Conservation (phyloP, 2,797 vertebrate genomes). For the Dendrocincla tyrannina region DNA sequence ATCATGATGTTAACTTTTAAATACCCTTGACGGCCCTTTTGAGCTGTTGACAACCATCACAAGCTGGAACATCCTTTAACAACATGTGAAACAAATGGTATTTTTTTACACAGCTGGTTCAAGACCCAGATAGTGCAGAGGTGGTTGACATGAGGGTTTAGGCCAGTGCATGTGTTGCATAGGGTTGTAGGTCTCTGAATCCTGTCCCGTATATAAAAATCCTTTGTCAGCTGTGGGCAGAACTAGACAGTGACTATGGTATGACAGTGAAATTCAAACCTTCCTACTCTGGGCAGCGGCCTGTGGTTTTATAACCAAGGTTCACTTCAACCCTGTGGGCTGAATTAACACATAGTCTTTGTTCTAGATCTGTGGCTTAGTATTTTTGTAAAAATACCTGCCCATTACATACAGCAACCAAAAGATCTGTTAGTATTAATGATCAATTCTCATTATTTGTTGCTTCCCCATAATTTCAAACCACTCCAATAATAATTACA, state of each 20-base stretch:
- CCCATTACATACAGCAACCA: background rate
- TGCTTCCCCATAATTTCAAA: background rate
- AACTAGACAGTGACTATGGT: background rate
- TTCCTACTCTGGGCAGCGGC: background rate
- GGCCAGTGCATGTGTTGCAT: background rate
- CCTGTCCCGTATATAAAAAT: background rate
- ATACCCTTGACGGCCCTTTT: background rate
- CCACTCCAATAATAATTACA: background rate
- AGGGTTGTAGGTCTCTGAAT: background rate
- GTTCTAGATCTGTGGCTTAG: background rate
- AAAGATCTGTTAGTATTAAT: background rate
- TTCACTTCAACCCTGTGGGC: background rate
- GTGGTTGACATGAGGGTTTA: background rate
- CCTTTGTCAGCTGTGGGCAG: background rate
- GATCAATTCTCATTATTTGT: background rate
- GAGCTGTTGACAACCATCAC: background rate
- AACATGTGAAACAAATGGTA: background rate
- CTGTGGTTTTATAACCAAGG: background rate
- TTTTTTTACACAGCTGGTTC: background rate
- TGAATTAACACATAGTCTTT: background rate
- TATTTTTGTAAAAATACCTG: background rate
- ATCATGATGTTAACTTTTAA: background rate
- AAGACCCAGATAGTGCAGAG: background rate
- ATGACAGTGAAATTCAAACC: background rate
- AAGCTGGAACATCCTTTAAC: background rate